Conservation (phyloP, 2,113 vertebrate species). For the Trematocara marginatum region DNA sequence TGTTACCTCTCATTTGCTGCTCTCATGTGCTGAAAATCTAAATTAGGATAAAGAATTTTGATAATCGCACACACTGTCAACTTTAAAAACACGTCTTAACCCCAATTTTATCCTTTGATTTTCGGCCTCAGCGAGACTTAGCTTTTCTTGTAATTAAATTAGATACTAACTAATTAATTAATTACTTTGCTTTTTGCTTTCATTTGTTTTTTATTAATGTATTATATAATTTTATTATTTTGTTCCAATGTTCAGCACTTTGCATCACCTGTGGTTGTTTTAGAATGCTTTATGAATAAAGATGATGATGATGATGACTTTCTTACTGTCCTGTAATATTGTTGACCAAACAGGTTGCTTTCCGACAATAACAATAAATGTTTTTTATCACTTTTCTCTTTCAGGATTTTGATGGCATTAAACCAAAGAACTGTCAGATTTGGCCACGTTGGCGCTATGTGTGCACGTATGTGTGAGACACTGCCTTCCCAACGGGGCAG, state of each 20-base stretch:
- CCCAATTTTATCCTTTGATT: background rate
- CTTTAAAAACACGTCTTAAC: background rate
- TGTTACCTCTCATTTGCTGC: background rate
- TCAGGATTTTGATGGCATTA: background rate
- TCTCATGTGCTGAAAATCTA: background rate
- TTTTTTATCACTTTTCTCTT: background rate
- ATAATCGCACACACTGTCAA: background rate
- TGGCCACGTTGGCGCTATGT: background rate
- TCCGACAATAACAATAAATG: background rate
- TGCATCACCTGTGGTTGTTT: background rate
- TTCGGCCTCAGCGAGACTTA: rapidly evolving
- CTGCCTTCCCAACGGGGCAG: conserved; percentile 26
- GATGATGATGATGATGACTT: background rate
- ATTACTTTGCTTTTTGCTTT: background rate
- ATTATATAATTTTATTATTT: background rate
- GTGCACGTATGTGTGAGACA: conserved; percentile 13
- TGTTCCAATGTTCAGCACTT: background rate
- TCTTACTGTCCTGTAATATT: background rate
- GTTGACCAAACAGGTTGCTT: background rate
- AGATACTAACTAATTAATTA: background rate
- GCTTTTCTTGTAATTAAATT: background rate
- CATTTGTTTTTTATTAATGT: background rate
- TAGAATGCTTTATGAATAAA: background rate
- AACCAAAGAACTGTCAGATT: background rate
- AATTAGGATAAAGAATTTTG: background rate